A percentile compares a stretch with the other conserved stretches of the same genome.
Evolutionary conservation across 35 echinoderm and acorn worm genomes (phyloP).

Genomic region (Lytechinus variegatus): DNA sequence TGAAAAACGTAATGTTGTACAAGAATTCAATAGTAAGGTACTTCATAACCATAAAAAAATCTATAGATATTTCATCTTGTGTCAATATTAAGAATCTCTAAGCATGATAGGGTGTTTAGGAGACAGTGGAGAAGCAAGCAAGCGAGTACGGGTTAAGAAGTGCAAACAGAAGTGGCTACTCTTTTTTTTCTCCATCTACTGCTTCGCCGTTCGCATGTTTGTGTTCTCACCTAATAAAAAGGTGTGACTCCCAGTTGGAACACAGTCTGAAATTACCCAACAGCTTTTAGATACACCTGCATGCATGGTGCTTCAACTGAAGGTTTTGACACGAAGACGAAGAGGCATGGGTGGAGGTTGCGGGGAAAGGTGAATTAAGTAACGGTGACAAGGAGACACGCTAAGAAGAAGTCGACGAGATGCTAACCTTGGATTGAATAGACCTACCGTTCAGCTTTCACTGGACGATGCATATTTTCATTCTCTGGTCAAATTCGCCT

Average conservation of each 20-base stretch:
- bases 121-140: too few relatives aligned
- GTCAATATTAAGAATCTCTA: too few relatives aligned
- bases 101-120: too few relatives aligned
- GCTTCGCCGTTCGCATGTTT: background rate
- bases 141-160: too few relatives aligned
- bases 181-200: too few relatives aligned
- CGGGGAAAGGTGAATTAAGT: background rate
- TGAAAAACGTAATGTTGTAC: too few relatives aligned
- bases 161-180: too few relatives aligned
- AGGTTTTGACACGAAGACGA: background rate
- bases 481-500: too few relatives aligned
- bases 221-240: background rate
- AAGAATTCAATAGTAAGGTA: too few relatives aligned
- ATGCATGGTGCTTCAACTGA: background rate
- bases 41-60: too few relatives aligned
- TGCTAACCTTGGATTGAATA: background rate
- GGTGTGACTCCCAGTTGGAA: background rate
- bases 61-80: too few relatives aligned
- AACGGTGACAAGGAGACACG: background rate
- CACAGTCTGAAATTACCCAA: background rate
- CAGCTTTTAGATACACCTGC: background rate
- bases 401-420: background rate
- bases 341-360: background rate
- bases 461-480: background rate
- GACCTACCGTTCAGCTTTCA: background rate